phyloP scores from a whole-genome alignment of 2,113 vertebrate species.

The Prietella phreatophila region DNA sequence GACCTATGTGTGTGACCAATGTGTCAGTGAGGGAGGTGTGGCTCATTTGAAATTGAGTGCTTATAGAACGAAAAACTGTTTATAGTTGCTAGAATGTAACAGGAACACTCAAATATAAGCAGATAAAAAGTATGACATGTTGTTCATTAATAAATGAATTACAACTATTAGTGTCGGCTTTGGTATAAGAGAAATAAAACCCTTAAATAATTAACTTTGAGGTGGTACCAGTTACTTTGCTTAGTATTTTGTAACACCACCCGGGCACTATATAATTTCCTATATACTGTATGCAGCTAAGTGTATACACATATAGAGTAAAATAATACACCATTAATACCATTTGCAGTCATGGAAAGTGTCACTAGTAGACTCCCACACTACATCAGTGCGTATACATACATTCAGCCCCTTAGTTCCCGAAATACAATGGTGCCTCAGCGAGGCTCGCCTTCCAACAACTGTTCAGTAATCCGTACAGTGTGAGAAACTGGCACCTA shows the following conservation, averaged over 20 bases:
- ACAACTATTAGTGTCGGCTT: neutral
- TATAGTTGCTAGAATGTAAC: too few species aligned
- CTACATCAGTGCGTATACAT: neutral
- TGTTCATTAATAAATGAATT: neutral
- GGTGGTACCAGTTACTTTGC: too few species aligned
- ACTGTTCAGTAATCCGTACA: slow-evolving; percentile 18
- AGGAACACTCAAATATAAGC: neutral
- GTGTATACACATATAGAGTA: neutral
- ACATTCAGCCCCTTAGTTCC: slow-evolving; percentile 5
- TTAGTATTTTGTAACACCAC: too few species aligned
- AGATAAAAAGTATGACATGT: neutral
- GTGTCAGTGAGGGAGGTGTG: neutral
- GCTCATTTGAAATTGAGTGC: neutral
- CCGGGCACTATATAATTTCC: too few species aligned
- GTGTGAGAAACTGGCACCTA: slow-evolving; percentile 15
- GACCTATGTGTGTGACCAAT: neutral
- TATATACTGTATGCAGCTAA: neutral
- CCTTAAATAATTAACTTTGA: neutral
- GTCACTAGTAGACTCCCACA: slow-evolving; percentile 16
- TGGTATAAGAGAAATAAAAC: neutral
- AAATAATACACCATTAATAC: neutral
- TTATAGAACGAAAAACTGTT: neutral
- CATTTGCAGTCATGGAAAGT: neutral
- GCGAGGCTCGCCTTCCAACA: slow-evolving; percentile 8
- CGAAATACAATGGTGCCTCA: slow-evolving; percentile 1